Evolutionary conservation across 2,888 invertebrate species (phyloP), one percentile per base, ranked within the genome.

Genomic region (Oscheius sp.): DNA sequence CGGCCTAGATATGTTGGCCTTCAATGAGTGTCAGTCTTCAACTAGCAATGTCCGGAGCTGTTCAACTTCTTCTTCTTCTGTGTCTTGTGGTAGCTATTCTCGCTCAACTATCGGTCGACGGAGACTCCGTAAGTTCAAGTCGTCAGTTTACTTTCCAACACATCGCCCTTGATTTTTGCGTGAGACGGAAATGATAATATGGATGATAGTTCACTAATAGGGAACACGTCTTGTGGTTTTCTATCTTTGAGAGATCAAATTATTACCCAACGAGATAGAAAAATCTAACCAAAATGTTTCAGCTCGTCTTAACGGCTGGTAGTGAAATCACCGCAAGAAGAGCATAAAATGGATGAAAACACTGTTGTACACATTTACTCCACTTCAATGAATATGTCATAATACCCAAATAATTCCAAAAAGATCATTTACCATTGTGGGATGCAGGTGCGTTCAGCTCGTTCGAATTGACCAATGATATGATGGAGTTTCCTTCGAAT

Each of bases 401-500:
- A 32, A 54, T 54, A 17, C 22, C n/a, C n/a, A n/a, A n/a, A n/a
- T n/a, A n/a, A n/a, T n/a, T n/a, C n/a, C n/a, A n/a, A 38, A 30
- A 20, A 33, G 41, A 61, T 45, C 32, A 44, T 61, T 33, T 59
- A 73, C 68, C 69, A 70, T 32, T 71, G 68, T 17, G 77, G 73
- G 22, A 67, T 41, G 44, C 73, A 73, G 17, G 69, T 67, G 12
- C 75, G 41, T 56, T 80, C 78, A 22, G 80, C 76, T 17, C 80
- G 59, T 38, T 83, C 75, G 69, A 83, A 77, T 61, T 81, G 80
- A 44, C 59, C 54, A 59, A 81, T 80, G 47, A 81, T 56, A 36
- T 77, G 76, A 14, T 73, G 72, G 44, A 84, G 80, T 67, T 50
- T 81, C 24, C 80, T 68, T 22, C 81, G 76, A 56, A 82, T 81